Evolutionary conservation across 2,888 invertebrate species (phyloP), one percentile per base, ranked within the genome.

Genomic region (Gisinianus flammeolus): DNA sequence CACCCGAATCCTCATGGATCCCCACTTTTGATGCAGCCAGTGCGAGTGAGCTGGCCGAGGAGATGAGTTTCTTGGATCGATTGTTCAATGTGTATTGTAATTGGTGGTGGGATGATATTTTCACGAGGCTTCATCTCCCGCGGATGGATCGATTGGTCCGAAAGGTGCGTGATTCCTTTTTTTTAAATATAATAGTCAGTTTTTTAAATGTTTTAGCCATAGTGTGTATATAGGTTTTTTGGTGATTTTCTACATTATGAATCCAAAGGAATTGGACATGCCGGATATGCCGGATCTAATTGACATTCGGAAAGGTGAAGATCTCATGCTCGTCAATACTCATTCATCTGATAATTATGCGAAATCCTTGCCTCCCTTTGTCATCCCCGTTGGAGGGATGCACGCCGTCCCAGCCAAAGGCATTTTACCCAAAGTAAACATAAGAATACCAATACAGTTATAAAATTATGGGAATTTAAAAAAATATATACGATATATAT

Each of bases 301-400:
- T 22, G 24, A 62, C 8, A 10, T 62, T 22, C 2, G 8, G 6
- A 62, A 24, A 6, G 24, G 26, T 24, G 24, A 19, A 3, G 26
- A 2, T 3, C 24, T 62, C 22, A 24, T 24, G 22, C 26, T 62
- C 24, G 24, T 62, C 2, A 62, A 62, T 62, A 19, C 19, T 24
- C 62, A 62, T 62, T 54, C 28, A 19, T 66, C 66, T 2, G 66
- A 74, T 31, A 16, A 31, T 19, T 74, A 33, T 33, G 31, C 66
- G 26, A 64, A 26, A 26, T 22, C 64, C 8, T 44, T 66, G n/a
- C 74, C 74, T 2, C 66, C 64, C 19, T 74, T 74, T 30, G 66
- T 66, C 1, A 24, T 74, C 3, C 66, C 74, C 1, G 66, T 74
- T 5, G 74, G 74, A 19, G 74, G 74, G 12, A 33, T 74, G 31